Evolutionary conservation across 2,113 vertebrate genomes (phyloP), one percentile per base, ranked within the genome.

Genomic region (Bos javanicus): DNA sequence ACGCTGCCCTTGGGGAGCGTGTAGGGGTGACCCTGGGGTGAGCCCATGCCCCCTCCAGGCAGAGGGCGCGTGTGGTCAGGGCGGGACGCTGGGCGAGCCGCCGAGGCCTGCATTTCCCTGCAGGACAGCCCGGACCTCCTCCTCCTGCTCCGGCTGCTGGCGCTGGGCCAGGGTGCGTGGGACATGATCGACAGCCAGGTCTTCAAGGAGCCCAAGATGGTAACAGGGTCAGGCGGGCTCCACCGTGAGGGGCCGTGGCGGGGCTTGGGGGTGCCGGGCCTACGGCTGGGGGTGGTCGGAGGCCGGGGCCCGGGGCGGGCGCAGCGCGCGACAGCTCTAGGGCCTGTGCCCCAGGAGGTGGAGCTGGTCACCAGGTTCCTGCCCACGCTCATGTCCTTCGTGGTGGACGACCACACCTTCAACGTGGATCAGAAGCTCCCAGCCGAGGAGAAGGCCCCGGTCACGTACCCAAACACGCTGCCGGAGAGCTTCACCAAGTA

Each of bases 181-280:
- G 99, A 99, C 98, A 99, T 99, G 99, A 99, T 99, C 4, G 99
- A 99, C 99, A 99, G 99, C 98, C 99, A 99, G 98, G 99, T 99
- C 93, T 99, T 99, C 98, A 99, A 99, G 98, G 99, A 99, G 97
- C 99, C 99, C 39, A 99, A 99, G 97, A 98, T 99, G 99, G 99
- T 99, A 98, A 97, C 90, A 1, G 30, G 59, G 16, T 0, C 1
- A 2, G 8, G 8, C 2, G 12, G 62, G 76, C 5, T 2, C 23
- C 50, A 56, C 4, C 0, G 5, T 21, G n/a, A 10, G 26, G 26
- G 14, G 14, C 43, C 7, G 1, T 16, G n/a, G 52, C 3, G 60
- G 81, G 6, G 26, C 56, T n/a, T 12, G 1, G 1, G 50, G 52
- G 54, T 14, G 11, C 28, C 4, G n/a, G 4, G 21, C 7, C 4